Evolutionary conservation across 1,140 invertebrate genomes (phyloP), one percentile per base, ranked within the genome.

Genomic region (Papilio dardanus): DNA sequence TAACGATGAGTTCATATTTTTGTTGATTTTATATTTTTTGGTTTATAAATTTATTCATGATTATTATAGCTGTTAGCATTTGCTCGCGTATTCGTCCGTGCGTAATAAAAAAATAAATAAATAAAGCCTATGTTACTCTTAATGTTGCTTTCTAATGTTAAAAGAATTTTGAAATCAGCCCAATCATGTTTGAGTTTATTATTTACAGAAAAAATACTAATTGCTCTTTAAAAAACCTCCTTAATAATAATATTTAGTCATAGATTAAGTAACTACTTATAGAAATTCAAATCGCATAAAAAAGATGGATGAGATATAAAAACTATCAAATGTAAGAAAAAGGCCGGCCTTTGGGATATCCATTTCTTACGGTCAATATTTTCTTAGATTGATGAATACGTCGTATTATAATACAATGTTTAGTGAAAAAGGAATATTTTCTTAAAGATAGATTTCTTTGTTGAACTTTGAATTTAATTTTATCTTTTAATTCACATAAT

Each of bases 271-370:
- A 50, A 7, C 6, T n/a, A 50, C n/a, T 54, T 3, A 24, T 14
- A 54, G 2, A 24, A 14, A 58, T 58, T 58, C 54, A 14, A 8
- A 58, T 58, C 54, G 30, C 24, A 14, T 3, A 62, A 10, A 62
- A 62, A 62, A 62, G 54, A 62, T 62, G 8, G 54, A 62, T 62
- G 54, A 14, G 54, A 28, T 21, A 50, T 50, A 50, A 50, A 50
- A 50, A 50, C 2, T 62, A 62, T 62, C 24, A 12, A 62, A 62
- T 62, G 30, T 30, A 62, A 62, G 54, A 62, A 62, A 62, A 16
- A 62, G 30, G 54, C 54, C 54, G 54, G 54, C 54, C 24, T 62
- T 28, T 30, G 4, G 54, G 54, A 28, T 62, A 28, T 62, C 54
- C 10, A 62, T 62, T 30, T 30, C 24, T 62, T 62, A 28, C 30